A percentile compares a stretch with the other conserved stretches of the same genome.
phyloP scores from a whole-genome alignment of 2,113 vertebrate species.

The Nipponia nippon region DNA sequence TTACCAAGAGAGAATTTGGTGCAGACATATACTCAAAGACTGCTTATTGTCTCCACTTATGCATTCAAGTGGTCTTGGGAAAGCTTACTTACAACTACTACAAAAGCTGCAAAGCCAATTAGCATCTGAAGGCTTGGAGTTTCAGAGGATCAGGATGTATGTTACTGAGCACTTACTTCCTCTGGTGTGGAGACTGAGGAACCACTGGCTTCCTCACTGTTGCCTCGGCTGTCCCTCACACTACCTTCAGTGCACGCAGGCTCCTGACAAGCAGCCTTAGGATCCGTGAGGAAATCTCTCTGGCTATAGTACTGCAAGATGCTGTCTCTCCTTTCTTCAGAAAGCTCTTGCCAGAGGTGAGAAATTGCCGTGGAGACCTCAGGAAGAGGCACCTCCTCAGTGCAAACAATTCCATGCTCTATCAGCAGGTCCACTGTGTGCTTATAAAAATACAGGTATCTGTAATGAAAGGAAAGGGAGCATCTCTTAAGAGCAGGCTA shows the following conservation, averaged over 20 bases:
- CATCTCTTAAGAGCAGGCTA: neutral
- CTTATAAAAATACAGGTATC: constrained; percentile 84
- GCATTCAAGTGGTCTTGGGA: neutral
- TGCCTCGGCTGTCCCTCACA: constrained; percentile 62
- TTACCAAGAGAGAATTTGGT: neutral
- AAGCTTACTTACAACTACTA: neutral
- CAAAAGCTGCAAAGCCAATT: neutral
- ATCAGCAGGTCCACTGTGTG: constrained; percentile 77
- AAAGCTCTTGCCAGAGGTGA: constrained; percentile 79
- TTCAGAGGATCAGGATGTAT: neutral
- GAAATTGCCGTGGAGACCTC: constrained; percentile 81
- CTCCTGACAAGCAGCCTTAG: neutral
- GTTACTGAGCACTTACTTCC: constrained; percentile 70
- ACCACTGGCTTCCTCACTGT: constrained; percentile 74
- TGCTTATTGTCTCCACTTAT: neutral
- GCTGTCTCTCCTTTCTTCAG: constrained; percentile 67
- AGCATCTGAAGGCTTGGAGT: neutral
- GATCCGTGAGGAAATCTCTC: constrained; percentile 30
- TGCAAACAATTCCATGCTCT: constrained; percentile 64
- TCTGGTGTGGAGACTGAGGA: constrained; percentile 72
- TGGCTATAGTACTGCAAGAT: constrained; percentile 67
- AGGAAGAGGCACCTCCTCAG: constrained; percentile 66
- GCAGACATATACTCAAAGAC: neutral
- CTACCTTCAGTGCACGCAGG: neutral
- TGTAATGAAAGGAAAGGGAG: constrained; percentile 62